Conservation (phyloP, 1,140 invertebrate genomes). For the Onthophagus taurus region DNA sequence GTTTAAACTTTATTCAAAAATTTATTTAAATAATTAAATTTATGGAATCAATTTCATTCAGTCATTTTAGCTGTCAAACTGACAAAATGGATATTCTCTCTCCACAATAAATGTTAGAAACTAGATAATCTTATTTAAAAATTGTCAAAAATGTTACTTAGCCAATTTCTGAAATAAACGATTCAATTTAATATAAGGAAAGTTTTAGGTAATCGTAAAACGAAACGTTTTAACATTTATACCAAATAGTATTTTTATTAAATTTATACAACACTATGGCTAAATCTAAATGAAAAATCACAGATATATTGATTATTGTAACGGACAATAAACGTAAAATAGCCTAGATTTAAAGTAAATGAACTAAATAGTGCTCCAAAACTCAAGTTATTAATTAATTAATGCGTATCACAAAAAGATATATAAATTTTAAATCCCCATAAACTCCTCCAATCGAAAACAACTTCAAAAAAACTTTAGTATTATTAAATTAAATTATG, state of each 20-base stretch:
- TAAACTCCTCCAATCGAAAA: background rate
- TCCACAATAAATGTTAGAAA: too few relatives aligned
- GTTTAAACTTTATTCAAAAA: too few relatives aligned
- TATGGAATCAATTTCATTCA: too few relatives aligned
- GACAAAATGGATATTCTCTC: too few relatives aligned
- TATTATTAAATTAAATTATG: background rate
- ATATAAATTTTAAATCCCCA: background rate
- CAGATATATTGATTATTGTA: constrained; percentile 12
- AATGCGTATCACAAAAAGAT: background rate
- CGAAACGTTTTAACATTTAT: background rate
- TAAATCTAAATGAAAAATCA: constrained; percentile 11
- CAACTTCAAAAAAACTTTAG: background rate
- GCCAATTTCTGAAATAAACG: too few relatives aligned
- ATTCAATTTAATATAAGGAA: background rate
- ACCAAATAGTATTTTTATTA: constrained; percentile 10
- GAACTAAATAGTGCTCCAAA: background rate
- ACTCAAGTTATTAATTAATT: background rate
- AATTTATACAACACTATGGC: constrained; percentile 9
- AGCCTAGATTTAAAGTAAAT: background rate
- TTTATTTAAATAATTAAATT: too few relatives aligned
- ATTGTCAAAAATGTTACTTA: too few relatives aligned
- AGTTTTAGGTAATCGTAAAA: background rate
- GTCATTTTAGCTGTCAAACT: too few relatives aligned
- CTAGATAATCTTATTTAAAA: too few relatives aligned
- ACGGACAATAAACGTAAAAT: constrained; percentile 6